phyloP scores from a whole-genome alignment of 64 coral and sea anemone genomes.

The Astreopora myriophthalma region DNA sequence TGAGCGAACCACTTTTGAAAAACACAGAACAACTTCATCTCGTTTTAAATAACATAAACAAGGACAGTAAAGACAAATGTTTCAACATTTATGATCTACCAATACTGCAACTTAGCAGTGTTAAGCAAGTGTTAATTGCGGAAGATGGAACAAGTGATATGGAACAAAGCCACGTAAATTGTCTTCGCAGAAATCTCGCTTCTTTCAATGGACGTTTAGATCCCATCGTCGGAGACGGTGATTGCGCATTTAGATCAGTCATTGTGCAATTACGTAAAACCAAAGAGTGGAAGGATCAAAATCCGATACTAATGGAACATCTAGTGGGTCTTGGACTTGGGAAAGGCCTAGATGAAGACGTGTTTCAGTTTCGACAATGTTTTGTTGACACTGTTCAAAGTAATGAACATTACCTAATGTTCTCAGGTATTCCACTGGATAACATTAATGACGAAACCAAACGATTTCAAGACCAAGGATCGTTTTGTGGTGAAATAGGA shows the following conservation, averaged over 20 bases:
- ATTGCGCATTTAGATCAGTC: not conserved
- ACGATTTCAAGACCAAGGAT: constrained; percentile 29
- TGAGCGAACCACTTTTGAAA: not conserved
- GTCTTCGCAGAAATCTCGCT: not conserved
- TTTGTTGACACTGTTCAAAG: constrained; percentile 26
- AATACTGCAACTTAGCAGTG: not conserved
- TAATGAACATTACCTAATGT: constrained; percentile 46
- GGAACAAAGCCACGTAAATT: not conserved
- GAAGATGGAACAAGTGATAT: not conserved
- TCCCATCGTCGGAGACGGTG: not conserved
- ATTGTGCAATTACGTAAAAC: not conserved
- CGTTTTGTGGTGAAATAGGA: constrained; percentile 29
- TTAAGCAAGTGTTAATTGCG: not conserved
- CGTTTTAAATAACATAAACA: constrained; percentile 12
- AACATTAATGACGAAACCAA: constrained; percentile 1
- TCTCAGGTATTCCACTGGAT: not conserved
- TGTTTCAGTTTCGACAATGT: not conserved
- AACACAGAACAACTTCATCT: not conserved
- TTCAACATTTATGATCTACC: constrained; percentile 9
- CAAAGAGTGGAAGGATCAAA: not conserved
- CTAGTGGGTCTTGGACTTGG: not conserved
- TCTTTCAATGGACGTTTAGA: not conserved
- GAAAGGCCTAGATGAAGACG: not conserved
- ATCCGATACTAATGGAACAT: not conserved
- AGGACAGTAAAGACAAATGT: constrained; percentile 7